Conservation (phyloP, 2,113 vertebrate species). For the Anas platyrhynchos region DNA sequence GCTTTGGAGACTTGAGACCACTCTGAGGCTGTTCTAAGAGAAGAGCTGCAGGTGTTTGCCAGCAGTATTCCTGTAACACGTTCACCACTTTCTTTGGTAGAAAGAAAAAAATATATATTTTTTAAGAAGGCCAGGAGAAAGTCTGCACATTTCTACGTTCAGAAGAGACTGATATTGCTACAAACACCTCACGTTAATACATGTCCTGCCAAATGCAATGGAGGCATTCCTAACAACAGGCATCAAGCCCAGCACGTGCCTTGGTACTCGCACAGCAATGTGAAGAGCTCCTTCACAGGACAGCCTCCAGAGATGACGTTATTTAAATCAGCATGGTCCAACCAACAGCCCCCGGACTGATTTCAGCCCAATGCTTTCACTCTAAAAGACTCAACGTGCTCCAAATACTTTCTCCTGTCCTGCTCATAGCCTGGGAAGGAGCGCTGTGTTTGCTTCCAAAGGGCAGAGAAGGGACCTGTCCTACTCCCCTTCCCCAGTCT, state of each 20-base stretch:
- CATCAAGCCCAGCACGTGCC: background rate
- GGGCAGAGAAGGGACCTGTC: background rate
- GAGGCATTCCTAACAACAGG: constrained; percentile 3
- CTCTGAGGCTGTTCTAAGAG: background rate
- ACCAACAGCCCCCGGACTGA: background rate
- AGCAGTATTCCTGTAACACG: too few species aligned
- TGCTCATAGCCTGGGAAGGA: background rate
- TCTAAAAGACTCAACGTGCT: background rate
- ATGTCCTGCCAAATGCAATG: background rate
- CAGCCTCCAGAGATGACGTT: background rate
- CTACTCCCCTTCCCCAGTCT: background rate
- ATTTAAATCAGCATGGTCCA: background rate
- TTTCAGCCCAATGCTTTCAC: background rate
- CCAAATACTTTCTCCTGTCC: background rate
- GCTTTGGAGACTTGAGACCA: background rate
- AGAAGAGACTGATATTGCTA: background rate
- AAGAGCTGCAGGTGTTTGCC: too few species aligned
- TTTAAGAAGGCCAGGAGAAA: background rate
- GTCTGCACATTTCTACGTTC: background rate
- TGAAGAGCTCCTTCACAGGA: background rate
- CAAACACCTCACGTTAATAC: background rate
- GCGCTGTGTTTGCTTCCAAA: background rate
- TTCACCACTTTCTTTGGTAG: too few species aligned
- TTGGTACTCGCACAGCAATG: background rate
- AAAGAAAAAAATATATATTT: background rate